phyloP scores from a whole-genome alignment of 2,113 vertebrate genomes.

The Pelusios castaneus region DNA sequence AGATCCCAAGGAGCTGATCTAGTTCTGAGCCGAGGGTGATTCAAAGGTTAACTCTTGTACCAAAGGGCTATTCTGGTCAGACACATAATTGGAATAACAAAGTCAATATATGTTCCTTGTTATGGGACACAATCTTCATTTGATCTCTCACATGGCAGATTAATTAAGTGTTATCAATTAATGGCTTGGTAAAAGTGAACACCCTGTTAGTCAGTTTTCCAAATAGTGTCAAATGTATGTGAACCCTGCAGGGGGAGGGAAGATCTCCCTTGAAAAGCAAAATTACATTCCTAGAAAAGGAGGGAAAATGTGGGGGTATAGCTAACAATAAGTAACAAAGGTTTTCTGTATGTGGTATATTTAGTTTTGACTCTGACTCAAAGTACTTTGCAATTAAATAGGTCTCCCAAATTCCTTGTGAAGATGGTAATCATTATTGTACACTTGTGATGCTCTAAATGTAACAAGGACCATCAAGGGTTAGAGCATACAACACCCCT shows the following conservation, averaged over 20 bases:
- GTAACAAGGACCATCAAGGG: not conserved
- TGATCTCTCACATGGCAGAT: constrained; percentile 84
- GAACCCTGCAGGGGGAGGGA: not conserved
- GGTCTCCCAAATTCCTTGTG: not conserved
- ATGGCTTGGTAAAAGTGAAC: constrained; percentile 81
- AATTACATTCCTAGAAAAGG: constrained; percentile 17
- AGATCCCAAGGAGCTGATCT: constrained; percentile 67
- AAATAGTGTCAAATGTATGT: constrained; percentile 60
- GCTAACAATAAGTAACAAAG: not conserved
- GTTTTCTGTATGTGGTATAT: not conserved
- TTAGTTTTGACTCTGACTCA: not conserved
- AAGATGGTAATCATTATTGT: not conserved
- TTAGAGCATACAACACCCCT: rapidly evolving
- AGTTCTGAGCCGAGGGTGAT: constrained; percentile 73
- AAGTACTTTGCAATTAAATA: not conserved
- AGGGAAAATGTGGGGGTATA: not conserved
- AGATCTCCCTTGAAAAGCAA: not conserved
- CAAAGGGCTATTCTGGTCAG: constrained; percentile 70
- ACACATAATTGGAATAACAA: constrained; percentile 81
- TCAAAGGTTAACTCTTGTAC: constrained; percentile 81
- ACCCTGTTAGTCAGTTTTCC: constrained; percentile 72
- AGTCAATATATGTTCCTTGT: constrained; percentile 77
- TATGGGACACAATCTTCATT: constrained; percentile 78
- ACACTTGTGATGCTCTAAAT: not conserved
- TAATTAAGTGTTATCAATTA: constrained; percentile 89